Percentiles rank a stretch among this genome's conserved stretches.
Evolutionary conservation across 2,113 vertebrate species (phyloP).

Genomic region (Oophaga pumilio): DNA sequence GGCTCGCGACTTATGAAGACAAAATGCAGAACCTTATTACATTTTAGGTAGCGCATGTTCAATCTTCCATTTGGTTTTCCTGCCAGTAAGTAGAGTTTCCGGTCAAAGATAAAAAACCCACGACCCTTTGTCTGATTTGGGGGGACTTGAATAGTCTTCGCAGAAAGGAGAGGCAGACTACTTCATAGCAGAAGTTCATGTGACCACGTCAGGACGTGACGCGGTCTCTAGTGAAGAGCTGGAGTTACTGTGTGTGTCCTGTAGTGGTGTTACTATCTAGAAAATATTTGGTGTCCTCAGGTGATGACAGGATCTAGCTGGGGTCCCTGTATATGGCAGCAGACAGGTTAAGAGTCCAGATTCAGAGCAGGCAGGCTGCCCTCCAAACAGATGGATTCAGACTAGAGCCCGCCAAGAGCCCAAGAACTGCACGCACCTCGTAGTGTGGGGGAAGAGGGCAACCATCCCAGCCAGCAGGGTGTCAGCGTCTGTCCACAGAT

Average conservation of each 20-base stretch:
- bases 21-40: too few species aligned
- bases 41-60: too few species aligned
- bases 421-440: neutral
- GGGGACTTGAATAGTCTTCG: too few species aligned
- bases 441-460: conserved; percentile 34
- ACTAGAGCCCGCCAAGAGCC: neutral
- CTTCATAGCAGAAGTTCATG: neutral
- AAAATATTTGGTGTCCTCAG: neutral
- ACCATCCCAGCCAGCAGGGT: conserved; percentile 30
- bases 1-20: too few species aligned
- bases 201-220: neutral
- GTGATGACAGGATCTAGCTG: neutral
- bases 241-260: too few species aligned
- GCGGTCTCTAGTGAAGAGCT: too few species aligned
- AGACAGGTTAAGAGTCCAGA: conserved; percentile 21
- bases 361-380: conserved; percentile 18
- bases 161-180: too few species aligned
- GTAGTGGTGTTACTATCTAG: too few species aligned
- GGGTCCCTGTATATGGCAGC: neutral
- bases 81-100: too few species aligned
- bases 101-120: too few species aligned
- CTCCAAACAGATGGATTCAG: conserved; percentile 18
- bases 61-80: too few species aligned
- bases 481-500: conserved; percentile 17
- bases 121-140: too few species aligned